Evolutionary conservation across 2,888 invertebrate genomes (phyloP), one percentile per base, ranked within the genome.

Genomic region (Ennomos fuscantarius): DNA sequence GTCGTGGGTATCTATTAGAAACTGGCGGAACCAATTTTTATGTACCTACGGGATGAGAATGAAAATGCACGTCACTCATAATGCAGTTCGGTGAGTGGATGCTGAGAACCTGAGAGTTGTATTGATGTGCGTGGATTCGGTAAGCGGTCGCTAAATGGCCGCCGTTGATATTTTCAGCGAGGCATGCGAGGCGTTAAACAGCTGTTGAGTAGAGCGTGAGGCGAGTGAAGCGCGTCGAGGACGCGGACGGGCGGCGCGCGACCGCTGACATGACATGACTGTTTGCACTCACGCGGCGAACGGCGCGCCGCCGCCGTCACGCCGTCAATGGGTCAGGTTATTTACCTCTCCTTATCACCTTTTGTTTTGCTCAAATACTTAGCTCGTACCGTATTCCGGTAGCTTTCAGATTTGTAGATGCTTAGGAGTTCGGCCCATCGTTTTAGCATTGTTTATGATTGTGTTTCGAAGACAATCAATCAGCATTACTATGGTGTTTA

Each of bases 321-420:
- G 83, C 82, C 86, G 85, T 84, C 89, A 88, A 88, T 87, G 84
- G 86, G 84, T 81, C 87, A 87, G 90, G 90, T 90, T 91, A 86
- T 91, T 91, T 90, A 90, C 90, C 90, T 87, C 86, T 84, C 67
- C 89, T 90, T 91, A 90, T 90, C 89, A 89, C 89, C 89, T 90
- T 89, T 91, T 90, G 90, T 90, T 90, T 89, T 88, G 88, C 86
- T 87, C 82, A 86, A 87, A 86, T 85, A 86, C 84, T 84, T 79
- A 77, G 78, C 79, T 82, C 78, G 79, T 82, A 84, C 76, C 72
- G 76, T 76, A 60, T 63, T 63, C 60, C 61, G 57, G 55, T 55
- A 51, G 62, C 63, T 63, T 58, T 55, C 63, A 50, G 62, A 62
- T 63, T 67, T 56, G 55, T 53, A 56, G 60, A 40, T 55, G 44